Evolutionary conservation across 1,140 invertebrate species (phyloP), one percentile per base, ranked within the genome.

Genomic region (Meteorus sp.): DNA sequence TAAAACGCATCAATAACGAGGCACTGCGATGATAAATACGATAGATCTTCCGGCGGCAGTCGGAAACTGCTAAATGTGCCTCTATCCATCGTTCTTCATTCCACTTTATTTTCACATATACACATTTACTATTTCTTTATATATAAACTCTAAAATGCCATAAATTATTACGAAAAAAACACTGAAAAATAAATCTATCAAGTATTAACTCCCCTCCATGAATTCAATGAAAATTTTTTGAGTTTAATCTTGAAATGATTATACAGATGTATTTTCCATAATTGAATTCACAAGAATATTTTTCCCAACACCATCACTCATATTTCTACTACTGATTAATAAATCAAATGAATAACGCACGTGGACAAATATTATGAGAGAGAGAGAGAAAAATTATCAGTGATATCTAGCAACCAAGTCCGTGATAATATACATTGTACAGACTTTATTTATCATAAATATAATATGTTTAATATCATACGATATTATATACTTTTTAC

Each of bases 391-490:
- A n/a, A n/a, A n/a, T n/a, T n/a, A n/a, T n/a, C n/a, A n/a, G n/a
- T n/a, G n/a, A n/a, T n/a, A n/a, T n/a, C n/a, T n/a, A n/a, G n/a
- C n/a, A n/a, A n/a, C n/a, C n/a, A n/a, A n/a, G n/a, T n/a, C n/a
- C n/a, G n/a, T n/a, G n/a, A n/a, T n/a, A n/a, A n/a, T n/a, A 55
- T 27, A 44, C 44, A 59, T 61, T 56, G 48, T 58, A 57, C 44
- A 61, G 60, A n/a, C n/a, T n/a, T 22, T 47, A 41, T 31, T 44
- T 47, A 63, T 57, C 27, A 63, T 57, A 59, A 47, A 56, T 59
- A 56, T 37, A 6, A 33, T 5, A n/a, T 1, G 35, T 45, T 17
- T 45, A 47, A 17, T 50, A 54, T 17, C 41, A 19, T 13, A 44
- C 22, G 35, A 33, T 39, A 15, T 22, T 31, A 48, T 19, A 48